Conservation (phyloP, 2,797 vertebrate species). For the Perodicticus potto region DNA sequence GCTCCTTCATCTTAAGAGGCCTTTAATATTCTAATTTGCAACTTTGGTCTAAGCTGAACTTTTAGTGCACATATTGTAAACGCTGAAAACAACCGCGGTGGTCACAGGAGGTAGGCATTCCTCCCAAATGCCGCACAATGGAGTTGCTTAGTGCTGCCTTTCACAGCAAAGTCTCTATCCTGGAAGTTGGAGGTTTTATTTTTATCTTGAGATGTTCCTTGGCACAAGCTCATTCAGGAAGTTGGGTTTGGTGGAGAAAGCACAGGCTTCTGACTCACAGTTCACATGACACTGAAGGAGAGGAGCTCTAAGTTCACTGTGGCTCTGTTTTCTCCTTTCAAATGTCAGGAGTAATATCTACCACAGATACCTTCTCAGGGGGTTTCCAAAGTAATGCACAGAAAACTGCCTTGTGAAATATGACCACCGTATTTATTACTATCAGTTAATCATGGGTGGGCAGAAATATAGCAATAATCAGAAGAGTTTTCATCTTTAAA, state of each 20-base stretch:
- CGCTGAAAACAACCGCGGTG: neutral
- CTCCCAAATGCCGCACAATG: neutral
- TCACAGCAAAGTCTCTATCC: neutral
- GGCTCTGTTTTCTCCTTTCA: neutral
- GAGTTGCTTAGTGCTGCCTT: neutral
- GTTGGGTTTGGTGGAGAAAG: neutral
- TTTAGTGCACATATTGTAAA: neutral
- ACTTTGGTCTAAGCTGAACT: constrained; percentile 8
- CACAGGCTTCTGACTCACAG: neutral
- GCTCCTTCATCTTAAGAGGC: neutral
- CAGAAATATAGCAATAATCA: neutral
- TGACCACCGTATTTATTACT: neutral
- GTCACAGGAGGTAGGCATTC: neutral
- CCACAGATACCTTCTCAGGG: neutral
- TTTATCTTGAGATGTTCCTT: neutral
- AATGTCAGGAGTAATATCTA: neutral
- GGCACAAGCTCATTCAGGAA: neutral
- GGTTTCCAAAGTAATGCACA: neutral
- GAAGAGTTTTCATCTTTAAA: neutral
- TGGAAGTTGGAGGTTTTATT: neutral
- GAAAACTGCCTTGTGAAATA: neutral
- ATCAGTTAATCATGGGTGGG: neutral
- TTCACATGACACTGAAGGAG: neutral
- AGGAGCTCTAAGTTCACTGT: neutral
- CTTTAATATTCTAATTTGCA: neutral